A percentile compares a stretch with the other conserved stretches of the same genome.
These are phyloP conservation scores for Megalops cyprinoides DNA, from an alignment of 2,797 vertebrate species.

Conservation along the genomic window DNA sequence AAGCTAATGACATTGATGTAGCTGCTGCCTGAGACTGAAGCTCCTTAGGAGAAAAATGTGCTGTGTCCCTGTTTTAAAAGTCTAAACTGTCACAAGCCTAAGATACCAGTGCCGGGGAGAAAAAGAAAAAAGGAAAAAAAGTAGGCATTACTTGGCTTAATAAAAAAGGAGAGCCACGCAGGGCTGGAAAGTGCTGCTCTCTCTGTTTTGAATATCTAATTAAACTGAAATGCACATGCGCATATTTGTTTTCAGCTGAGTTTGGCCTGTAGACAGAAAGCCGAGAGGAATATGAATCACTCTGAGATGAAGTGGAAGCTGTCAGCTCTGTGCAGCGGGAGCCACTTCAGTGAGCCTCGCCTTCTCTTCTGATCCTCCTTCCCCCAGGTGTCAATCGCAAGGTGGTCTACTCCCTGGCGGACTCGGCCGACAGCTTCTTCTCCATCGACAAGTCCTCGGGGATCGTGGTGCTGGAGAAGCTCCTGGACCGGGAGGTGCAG, in stretches of 20 bases:
- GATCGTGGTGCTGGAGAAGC: slow-evolving; percentile 85
- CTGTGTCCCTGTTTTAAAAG: slow-evolving; percentile 22
- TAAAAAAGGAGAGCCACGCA: not conserved
- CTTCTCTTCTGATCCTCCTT: not conserved
- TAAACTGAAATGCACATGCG: not conserved
- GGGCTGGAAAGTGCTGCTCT: not conserved
- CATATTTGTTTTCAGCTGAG: slow-evolving; percentile 12
- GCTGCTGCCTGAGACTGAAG: slow-evolving; percentile 13
- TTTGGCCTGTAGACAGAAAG: slow-evolving; percentile 8
- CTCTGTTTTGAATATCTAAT: slow-evolving; percentile 7
- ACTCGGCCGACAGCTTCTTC: slow-evolving; percentile 84
- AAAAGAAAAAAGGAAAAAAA: not conserved
- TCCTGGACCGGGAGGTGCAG: slow-evolving; percentile 89
- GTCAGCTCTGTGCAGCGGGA: not conserved
- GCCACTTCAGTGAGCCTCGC: not conserved
- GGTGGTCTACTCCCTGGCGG: slow-evolving; percentile 85
- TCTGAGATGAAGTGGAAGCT: not conserved
- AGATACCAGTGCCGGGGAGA: not conserved
- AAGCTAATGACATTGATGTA: slow-evolving; percentile 26
- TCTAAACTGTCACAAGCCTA: slow-evolving; percentile 28
- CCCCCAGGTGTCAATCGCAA: slow-evolving; percentile 82
- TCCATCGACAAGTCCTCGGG: slow-evolving; percentile 89
- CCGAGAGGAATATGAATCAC: not conserved
- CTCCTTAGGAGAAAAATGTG: not conserved
- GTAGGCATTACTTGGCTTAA: not conserved